Evolutionary conservation across 1,140 invertebrate species (phyloP).

Genomic region (Eriosoma lanigerum): DNA sequence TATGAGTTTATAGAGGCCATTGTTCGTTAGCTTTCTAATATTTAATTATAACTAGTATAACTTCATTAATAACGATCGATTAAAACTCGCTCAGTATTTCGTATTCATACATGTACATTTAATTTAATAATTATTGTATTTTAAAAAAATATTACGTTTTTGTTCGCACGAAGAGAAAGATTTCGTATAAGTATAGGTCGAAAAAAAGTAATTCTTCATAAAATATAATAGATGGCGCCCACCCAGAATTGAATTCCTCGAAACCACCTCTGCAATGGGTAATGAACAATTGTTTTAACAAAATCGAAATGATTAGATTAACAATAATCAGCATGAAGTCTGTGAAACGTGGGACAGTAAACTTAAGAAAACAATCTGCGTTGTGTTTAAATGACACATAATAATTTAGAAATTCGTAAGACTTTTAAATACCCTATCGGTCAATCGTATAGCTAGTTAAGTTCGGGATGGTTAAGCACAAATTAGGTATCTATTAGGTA

Average conservation of each 20-base stretch:
- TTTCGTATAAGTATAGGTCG: neutral
- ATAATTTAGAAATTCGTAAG: neutral
- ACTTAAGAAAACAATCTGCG: neutral
- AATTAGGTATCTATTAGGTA: too few relatives aligned
- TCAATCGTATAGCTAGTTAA: too few relatives aligned
- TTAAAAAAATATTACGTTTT: neutral
- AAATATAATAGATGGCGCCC: neutral
- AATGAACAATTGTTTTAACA: neutral
- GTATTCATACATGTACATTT: too few relatives aligned
- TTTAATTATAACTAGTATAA: too few relatives aligned
- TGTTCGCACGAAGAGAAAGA: neutral
- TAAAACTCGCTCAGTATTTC: too few relatives aligned
- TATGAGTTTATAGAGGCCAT: too few relatives aligned
- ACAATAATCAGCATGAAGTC: constrained; percentile 17
- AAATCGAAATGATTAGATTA: constrained; percentile 34
- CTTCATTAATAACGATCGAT: too few relatives aligned
- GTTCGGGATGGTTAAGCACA: too few relatives aligned
- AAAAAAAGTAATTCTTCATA: neutral
- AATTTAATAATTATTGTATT: too few relatives aligned
- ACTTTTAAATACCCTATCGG: neutral
- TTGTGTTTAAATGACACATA: neutral
- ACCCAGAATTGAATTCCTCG: neutral
- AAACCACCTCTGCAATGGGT: constrained; percentile 21
- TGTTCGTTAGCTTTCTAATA: too few relatives aligned
- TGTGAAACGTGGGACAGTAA: neutral